Conservation (phyloP, 2,113 vertebrate species). For the Megaleporinus macrocephalus region DNA sequence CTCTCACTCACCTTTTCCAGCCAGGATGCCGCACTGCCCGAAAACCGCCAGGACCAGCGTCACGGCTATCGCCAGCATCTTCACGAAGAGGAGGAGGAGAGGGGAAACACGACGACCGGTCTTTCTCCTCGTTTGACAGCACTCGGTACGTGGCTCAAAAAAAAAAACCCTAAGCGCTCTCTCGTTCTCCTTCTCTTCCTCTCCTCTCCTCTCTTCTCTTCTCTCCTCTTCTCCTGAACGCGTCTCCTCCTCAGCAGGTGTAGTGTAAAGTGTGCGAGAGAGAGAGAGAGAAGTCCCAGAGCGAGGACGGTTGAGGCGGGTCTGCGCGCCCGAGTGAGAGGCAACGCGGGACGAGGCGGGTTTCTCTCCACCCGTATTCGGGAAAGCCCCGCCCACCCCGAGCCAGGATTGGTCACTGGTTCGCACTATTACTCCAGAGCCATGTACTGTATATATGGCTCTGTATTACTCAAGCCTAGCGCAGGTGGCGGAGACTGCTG, state of each 20-base stretch:
- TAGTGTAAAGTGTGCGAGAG: neutral
- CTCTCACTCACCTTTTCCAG: slow-evolving; percentile 73
- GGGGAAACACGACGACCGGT: slow-evolving; percentile 33
- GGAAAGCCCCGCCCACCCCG: neutral
- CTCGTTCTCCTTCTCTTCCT: neutral
- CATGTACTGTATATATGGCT: no score
- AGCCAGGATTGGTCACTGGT: neutral
- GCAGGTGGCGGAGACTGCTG: no score
- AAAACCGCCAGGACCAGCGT: slow-evolving; percentile 65
- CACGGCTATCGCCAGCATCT: slow-evolving; percentile 57
- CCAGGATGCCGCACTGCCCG: slow-evolving; percentile 62
- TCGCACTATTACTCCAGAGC: neutral
- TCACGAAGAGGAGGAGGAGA: slow-evolving; percentile 56
- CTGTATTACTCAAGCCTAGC: no score
- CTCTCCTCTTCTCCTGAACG: no score
- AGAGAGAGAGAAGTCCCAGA: slow-evolving; percentile 45
- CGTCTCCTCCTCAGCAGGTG: no score
- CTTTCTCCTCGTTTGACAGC: slow-evolving; percentile 31
- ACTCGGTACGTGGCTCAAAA: neutral
- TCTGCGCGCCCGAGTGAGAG: slow-evolving; percentile 43
- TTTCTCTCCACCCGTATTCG: neutral
- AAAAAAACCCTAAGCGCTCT: neutral
- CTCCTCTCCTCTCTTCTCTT: neutral
- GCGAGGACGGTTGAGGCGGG: slow-evolving; percentile 14
- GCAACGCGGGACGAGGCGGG: slow-evolving; percentile 16